Evolutionary conservation across 2,113 vertebrate genomes (phyloP).

Genomic region (Apus apus): DNA sequence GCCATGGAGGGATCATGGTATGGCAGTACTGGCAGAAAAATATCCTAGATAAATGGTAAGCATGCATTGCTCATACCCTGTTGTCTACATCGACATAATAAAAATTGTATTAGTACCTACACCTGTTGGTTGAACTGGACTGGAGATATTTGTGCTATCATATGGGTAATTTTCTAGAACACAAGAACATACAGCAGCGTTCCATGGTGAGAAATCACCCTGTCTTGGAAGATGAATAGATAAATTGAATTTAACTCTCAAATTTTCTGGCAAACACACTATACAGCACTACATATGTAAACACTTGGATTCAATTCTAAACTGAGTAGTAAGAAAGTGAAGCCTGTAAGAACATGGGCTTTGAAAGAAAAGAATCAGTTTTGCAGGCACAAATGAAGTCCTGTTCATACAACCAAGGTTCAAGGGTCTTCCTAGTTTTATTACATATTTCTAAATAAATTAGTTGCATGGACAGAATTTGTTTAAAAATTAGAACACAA

Average conservation of each 20-base stretch:
- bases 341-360: neutral
- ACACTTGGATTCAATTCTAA: neutral
- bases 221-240: neutral
- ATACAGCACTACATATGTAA: neutral
- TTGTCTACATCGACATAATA: neutral
- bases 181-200: fast-evolving
- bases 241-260: neutral
- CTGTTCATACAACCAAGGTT: neutral
- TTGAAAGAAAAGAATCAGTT: neutral
- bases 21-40: neutral
- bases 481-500: neutral
- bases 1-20: fast-evolving
- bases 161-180: neutral
- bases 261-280: neutral
- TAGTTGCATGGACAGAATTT: neutral
- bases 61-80: neutral
- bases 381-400: neutral
- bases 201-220: neutral
- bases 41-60: neutral
- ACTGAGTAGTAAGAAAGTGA: neutral
- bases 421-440: neutral
- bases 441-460: neutral
- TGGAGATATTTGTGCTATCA: neutral
- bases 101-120: neutral
- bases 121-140: neutral